Conservation (phyloP, 2,113 vertebrate species). For the Mugil cephalus region DNA sequence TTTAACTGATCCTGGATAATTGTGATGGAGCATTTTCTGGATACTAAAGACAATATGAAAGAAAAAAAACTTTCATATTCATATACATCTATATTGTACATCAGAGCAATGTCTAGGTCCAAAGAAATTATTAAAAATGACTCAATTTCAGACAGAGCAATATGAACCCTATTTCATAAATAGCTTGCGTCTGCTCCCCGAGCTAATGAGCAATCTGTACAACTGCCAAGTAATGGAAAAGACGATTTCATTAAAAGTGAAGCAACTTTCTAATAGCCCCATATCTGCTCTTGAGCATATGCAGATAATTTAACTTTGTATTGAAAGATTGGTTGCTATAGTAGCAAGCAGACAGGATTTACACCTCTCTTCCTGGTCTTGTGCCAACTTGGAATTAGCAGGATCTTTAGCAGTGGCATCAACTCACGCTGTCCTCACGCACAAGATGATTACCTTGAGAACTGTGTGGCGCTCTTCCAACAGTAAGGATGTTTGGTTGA, state of each 20-base stretch:
- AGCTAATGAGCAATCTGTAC: not conserved
- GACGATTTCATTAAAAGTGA: not conserved
- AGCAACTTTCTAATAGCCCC: not conserved
- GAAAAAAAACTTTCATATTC: too few relatives aligned
- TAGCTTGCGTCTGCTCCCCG: not conserved
- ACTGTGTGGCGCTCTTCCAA: conserved; percentile 40
- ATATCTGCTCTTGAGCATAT: not conserved
- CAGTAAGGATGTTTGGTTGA: conserved; percentile 27
- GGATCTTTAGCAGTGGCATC: not conserved
- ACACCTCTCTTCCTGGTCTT: not conserved
- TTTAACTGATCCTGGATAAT: too few relatives aligned
- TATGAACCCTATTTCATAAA: not conserved
- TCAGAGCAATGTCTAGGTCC: too few relatives aligned
- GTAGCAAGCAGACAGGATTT: not conserved
- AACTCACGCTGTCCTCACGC: not conserved
- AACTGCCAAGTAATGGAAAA: not conserved
- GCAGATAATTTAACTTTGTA: not conserved
- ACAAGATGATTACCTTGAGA: conserved; percentile 30
- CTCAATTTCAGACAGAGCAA: not conserved
- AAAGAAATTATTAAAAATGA: not conserved
- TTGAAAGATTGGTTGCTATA: not conserved
- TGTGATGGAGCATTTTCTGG: too few relatives aligned
- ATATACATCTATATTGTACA: too few relatives aligned
- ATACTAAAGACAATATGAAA: too few relatives aligned
- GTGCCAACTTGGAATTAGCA: not conserved